Evolutionary conservation across 2,113 vertebrate genomes (phyloP).

Genomic region (Chitala chitala): DNA sequence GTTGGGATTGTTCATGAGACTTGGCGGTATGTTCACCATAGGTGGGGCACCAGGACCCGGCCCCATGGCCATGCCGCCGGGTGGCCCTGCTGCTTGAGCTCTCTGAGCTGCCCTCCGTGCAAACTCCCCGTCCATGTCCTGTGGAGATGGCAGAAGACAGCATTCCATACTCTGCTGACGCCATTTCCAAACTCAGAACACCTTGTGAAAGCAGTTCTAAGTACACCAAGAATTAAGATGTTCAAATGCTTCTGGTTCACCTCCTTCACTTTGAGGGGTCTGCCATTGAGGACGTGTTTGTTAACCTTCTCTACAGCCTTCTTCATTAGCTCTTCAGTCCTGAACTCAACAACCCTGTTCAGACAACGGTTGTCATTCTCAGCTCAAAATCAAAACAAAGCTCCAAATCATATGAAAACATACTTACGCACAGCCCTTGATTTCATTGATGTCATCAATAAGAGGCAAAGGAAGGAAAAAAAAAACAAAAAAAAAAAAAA

Average conservation of each 20-base stretch:
- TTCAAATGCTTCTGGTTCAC: conserved; percentile 47
- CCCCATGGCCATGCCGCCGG: conserved; percentile 56
- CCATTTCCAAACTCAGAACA: neutral
- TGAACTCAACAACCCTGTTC: conserved; percentile 90
- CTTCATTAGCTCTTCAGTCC: conserved; percentile 95
- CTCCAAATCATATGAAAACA: neutral
- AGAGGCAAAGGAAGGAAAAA: conserved; percentile 43
- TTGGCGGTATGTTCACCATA: conserved; percentile 87
- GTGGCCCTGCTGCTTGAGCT: conserved; percentile 56
- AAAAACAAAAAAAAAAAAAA: conserved; percentile 33
- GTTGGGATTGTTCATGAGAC: conserved; percentile 93
- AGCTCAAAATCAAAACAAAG: neutral
- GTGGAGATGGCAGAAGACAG: neutral
- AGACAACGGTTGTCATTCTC: neutral
- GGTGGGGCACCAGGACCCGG: conserved; percentile 64
- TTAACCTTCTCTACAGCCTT: conserved; percentile 95
- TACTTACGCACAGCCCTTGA: conserved; percentile 97
- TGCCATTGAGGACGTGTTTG: conserved; percentile 89
- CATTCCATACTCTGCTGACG: no score
- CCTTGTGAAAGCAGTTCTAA: neutral
- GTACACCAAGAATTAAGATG: neutral
- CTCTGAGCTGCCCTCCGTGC: conserved; percentile 87
- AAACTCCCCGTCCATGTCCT: conserved; percentile 91
- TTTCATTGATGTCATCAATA: conserved; percentile 45
- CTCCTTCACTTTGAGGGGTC: conserved; percentile 94